Percentiles rank a stretch among this genome's conserved stretches.
Evolutionary conservation across 2,113 vertebrate species (phyloP).

Genomic region (Syngnathus typhle): DNA sequence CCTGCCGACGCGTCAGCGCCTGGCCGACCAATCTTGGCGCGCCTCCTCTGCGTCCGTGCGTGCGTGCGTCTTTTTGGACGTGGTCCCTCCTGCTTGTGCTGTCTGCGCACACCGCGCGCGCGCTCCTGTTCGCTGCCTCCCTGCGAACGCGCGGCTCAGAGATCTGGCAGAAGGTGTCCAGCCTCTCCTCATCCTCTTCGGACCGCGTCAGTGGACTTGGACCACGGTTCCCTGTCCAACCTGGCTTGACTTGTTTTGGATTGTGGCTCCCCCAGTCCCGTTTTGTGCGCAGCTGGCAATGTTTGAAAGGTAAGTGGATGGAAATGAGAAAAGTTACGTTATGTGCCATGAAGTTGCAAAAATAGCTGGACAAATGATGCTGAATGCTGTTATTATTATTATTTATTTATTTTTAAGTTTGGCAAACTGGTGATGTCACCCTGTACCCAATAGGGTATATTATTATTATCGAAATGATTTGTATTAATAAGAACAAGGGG

Average conservation of each 20-base stretch:
- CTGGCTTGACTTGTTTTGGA: background rate
- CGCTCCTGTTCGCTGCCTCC: slow-evolving; percentile 10
- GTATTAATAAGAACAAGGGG: background rate
- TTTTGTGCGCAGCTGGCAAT: slow-evolving; percentile 12
- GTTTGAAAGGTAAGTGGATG: slow-evolving; percentile 48
- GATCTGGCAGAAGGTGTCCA: slow-evolving; percentile 29
- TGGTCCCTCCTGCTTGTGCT: slow-evolving; percentile 43
- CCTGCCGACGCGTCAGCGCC: slow-evolving; percentile 66
- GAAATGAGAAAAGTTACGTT: background rate
- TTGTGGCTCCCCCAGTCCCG: slow-evolving; percentile 6
- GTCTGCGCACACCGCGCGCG: background rate
- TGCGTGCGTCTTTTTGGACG: slow-evolving; percentile 53
- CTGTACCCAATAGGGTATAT: background rate
- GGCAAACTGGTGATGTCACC: slow-evolving; percentile 24
- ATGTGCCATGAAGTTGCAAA: slow-evolving; percentile 30
- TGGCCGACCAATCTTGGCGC: slow-evolving; percentile 58
- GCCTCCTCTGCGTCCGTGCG: slow-evolving; percentile 16
- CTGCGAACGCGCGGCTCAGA: slow-evolving; percentile 29
- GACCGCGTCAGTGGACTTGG: slow-evolving; percentile 11
- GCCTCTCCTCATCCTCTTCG: background rate
- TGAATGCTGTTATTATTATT: background rate
- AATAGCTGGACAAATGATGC: background rate
- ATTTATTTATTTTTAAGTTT: slow-evolving; percentile 23
- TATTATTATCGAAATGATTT: background rate
- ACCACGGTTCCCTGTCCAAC: slow-evolving; percentile 20